Conservation (phyloP, 2,888 invertebrate genomes). For the Zaprionus bogoriensis region DNA sequence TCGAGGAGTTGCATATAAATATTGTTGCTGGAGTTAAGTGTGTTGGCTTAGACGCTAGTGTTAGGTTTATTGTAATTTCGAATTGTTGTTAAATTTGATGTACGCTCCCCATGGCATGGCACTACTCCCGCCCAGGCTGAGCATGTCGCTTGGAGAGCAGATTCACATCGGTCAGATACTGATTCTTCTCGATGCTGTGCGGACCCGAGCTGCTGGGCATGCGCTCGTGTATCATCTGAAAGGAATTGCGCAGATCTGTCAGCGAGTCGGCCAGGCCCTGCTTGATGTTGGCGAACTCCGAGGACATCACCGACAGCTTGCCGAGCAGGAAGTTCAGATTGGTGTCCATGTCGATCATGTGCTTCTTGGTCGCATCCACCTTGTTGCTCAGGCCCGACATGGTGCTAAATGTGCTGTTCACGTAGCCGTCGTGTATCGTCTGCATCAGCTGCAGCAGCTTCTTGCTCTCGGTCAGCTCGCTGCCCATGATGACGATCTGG, state of each 20-base stretch:
- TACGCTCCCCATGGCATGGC: not conserved
- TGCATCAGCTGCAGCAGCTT: slow-evolving; percentile 88
- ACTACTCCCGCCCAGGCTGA: slow-evolving; percentile 36
- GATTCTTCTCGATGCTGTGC: slow-evolving; percentile 84
- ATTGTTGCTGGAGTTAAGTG: slow-evolving; percentile 35
- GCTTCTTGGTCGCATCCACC: slow-evolving; percentile 89
- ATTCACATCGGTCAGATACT: slow-evolving; percentile 80
- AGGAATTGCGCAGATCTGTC: slow-evolving; percentile 87
- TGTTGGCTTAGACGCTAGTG: slow-evolving; percentile 48
- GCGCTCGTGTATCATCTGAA: slow-evolving; percentile 86
- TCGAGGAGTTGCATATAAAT: slow-evolving; percentile 38
- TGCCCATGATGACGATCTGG: slow-evolving; percentile 94
- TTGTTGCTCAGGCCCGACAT: slow-evolving; percentile 92
- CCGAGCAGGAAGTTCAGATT: slow-evolving; percentile 93
- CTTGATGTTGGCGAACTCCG: slow-evolving; percentile 93
- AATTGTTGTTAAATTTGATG: slow-evolving; percentile 8
- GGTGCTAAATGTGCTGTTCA: slow-evolving; percentile 89
- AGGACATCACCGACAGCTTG: slow-evolving; percentile 90
- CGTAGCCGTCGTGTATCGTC: slow-evolving; percentile 90
- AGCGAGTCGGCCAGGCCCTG: slow-evolving; percentile 88
- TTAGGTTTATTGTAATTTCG: slow-evolving; percentile 44
- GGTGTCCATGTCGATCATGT: slow-evolving; percentile 90
- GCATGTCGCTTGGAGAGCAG: slow-evolving; percentile 78
- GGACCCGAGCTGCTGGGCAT: slow-evolving; percentile 84
- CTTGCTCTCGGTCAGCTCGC: slow-evolving; percentile 90